Percentiles rank a stretch among this genome's conserved stretches.
Conservation (phyloP, 1,140 invertebrate species). For the Cherax destructor region DNA sequence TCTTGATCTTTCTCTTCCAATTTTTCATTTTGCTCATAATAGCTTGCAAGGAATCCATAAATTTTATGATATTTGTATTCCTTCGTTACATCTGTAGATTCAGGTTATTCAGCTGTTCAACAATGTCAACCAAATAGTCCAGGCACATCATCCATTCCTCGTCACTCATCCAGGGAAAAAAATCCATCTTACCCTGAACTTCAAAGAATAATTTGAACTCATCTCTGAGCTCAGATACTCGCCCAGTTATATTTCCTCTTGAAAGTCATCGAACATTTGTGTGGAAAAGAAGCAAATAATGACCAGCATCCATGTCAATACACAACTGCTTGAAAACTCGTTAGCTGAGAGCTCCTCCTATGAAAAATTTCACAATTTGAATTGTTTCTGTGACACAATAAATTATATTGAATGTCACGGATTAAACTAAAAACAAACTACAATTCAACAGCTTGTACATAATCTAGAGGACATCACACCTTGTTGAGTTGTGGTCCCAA, state of each 20-base stretch:
- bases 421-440: no score
- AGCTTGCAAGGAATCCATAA: no score
- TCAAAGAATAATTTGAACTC: not conserved
- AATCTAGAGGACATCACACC: no score
- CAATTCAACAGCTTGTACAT: no score
- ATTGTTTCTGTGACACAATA: not conserved
- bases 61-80: constrained; percentile 12
- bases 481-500: no score
- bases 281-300: no score
- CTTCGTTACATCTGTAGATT: constrained; percentile 25
- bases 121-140: constrained; percentile 18
- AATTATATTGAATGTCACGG: no score
- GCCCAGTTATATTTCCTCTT: no score
- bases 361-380: not conserved
- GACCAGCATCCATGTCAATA: not conserved
- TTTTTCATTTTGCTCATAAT: no score
- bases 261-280: no score
- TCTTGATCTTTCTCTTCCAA: no score
- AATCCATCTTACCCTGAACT: not conserved
- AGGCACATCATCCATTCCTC: not conserved
- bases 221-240: not conserved
- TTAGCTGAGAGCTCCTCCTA: not conserved
- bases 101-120: constrained; percentile 23
- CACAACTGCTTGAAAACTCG: not conserved
- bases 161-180: not conserved